Evolutionary conservation across 2,113 vertebrate genomes (phyloP).

Genomic region (Ciconia maguari): DNA sequence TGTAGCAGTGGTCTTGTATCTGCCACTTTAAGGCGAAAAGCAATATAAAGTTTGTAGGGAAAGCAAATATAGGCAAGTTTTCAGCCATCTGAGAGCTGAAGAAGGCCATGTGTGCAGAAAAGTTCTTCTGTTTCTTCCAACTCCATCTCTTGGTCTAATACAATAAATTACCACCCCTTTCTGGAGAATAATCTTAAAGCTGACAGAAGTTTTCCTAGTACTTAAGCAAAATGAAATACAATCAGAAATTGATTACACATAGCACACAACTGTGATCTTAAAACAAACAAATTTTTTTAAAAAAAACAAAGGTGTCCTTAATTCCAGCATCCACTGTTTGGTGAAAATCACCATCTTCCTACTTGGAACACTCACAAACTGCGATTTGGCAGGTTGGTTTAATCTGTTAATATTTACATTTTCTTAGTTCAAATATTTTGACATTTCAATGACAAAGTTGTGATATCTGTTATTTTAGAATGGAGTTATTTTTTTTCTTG

Average conservation of each 20-base stretch:
- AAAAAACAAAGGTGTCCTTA: not conserved
- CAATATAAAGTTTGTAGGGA: not conserved
- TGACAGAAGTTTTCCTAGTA: not conserved
- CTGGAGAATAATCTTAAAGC: not conserved
- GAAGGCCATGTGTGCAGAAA: not conserved
- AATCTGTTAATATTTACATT: constrained; percentile 40
- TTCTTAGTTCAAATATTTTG: constrained; percentile 59
- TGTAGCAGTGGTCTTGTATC: not conserved
- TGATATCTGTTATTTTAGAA: constrained; percentile 1
- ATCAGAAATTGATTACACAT: not conserved
- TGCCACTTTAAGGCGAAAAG: not conserved
- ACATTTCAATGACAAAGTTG: not conserved
- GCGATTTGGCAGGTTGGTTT: constrained; percentile 1
- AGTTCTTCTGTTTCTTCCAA: not conserved
- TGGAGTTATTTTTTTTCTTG: not conserved
- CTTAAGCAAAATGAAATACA: not conserved
- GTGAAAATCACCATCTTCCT: not conserved
- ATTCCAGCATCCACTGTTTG: not conserved
- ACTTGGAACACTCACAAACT: not conserved
- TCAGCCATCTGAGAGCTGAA: not conserved
- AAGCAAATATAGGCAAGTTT: not conserved
- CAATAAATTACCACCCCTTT: not conserved
- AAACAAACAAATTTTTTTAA: not conserved
- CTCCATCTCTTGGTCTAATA: not conserved
- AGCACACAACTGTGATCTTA: not conserved